Conservation (phyloP, 23 tunicate species). For the Ascidia mentula region DNA sequence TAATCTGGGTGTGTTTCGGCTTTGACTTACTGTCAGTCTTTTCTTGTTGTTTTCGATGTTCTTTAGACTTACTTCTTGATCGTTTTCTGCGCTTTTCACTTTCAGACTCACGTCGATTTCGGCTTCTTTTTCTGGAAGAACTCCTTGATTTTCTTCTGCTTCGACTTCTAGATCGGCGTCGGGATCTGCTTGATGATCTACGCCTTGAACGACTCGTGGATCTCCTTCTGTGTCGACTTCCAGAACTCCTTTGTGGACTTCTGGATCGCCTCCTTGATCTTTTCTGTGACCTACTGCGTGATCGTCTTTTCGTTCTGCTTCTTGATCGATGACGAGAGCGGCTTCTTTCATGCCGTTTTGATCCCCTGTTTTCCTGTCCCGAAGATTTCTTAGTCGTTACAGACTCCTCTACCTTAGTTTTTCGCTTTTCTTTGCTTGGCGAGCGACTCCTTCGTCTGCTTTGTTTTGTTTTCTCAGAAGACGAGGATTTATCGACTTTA, state of each 20-base stretch:
- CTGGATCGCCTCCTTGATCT: not conserved
- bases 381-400: conserved; percentile 17
- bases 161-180: conserved; percentile 4
- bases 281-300: conserved; percentile 23
- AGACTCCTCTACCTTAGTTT: not conserved
- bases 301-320: conserved; percentile 19
- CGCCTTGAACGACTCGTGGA: conserved; percentile 10
- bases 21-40: not conserved
- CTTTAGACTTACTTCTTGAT: not conserved
- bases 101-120: not conserved
- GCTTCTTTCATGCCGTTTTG: not conserved
- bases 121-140: not conserved
- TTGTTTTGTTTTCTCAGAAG: not conserved
- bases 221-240: not conserved
- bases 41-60: conserved; percentile 22
- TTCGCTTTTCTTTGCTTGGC: not conserved
- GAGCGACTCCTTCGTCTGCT: not conserved
- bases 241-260: conserved; percentile 1
- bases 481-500: not conserved
- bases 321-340: conserved; percentile 21
- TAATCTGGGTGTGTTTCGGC: not conserved
- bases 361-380: conserved; percentile 3
- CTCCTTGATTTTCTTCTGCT: not conserved
- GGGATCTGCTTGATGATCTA: conserved; percentile 26
- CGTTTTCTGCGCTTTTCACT: not conserved